phyloP scores from a whole-genome alignment of 1,140 invertebrate genomes.

The Reticulitermes speratus region DNA sequence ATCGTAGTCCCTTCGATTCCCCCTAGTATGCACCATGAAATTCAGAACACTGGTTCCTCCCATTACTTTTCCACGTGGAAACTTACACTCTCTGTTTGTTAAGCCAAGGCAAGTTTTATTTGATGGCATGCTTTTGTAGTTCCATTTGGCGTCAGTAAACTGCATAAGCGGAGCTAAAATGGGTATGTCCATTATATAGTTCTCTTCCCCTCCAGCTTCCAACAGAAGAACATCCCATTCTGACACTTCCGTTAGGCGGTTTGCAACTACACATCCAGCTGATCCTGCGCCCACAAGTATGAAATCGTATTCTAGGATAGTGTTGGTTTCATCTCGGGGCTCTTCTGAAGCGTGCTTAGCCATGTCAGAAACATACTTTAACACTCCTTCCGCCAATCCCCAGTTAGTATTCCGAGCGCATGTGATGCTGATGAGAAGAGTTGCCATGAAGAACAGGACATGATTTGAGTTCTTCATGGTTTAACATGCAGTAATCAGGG shows the following conservation, averaged over 20 bases:
- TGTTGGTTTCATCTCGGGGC: too few relatives aligned
- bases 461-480: too few relatives aligned
- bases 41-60: slow-evolving; percentile 59
- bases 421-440: too few relatives aligned
- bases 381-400: too few relatives aligned
- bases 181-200: slow-evolving; percentile 66
- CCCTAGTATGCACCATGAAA: slow-evolving; percentile 65
- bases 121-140: slow-evolving; percentile 69
- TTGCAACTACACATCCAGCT: slow-evolving; percentile 90
- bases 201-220: slow-evolving; percentile 44
- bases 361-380: too few relatives aligned
- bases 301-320: slow-evolving; percentile 66
- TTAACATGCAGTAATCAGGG: too few relatives aligned
- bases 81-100: slow-evolving; percentile 70
- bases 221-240: slow-evolving; percentile 24
- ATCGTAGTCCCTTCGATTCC: slow-evolving; percentile 73
- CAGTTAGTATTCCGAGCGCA: too few relatives aligned
- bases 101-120: slow-evolving; percentile 76
- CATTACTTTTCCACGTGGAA: slow-evolving; percentile 58
- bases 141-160: slow-evolving; percentile 64
- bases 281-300: slow-evolving; percentile 88
- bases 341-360: too few relatives aligned
- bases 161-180: slow-evolving; percentile 62
- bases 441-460: too few relatives aligned
- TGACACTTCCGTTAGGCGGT: slow-evolving; percentile 73